Conservation (phyloP, 2,797 vertebrate species). For the Poeciliopsis presidionis region DNA sequence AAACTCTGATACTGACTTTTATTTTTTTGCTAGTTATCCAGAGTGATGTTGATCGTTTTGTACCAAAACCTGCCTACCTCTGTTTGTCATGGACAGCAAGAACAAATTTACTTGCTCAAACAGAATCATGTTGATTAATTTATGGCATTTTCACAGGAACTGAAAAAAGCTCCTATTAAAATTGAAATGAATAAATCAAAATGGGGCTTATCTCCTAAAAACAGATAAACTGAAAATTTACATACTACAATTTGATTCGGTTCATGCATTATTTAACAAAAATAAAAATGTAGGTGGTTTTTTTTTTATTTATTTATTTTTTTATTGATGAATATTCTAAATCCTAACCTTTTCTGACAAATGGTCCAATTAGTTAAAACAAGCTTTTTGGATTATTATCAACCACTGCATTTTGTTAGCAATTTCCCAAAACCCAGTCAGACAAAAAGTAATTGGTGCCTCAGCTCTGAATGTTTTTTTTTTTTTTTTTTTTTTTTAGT, state of each 20-base stretch:
- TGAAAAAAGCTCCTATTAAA: not conserved
- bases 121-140: not conserved
- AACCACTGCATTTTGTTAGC: not conserved
- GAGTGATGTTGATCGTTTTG: constrained; percentile 2
- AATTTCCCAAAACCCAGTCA: constrained; percentile 3
- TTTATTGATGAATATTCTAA: not conserved
- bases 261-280: not conserved
- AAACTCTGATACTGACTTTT: not conserved
- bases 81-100: not conserved
- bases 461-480: not conserved
- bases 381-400: not conserved
- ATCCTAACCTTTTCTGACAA: not conserved
- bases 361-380: not conserved
- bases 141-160: constrained; percentile 3
- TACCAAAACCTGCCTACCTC: not conserved
- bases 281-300: not conserved
- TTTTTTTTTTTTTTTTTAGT: not conserved
- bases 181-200: not conserved
- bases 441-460: not conserved
- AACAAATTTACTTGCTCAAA: constrained; percentile 7
- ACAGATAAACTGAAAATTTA: not conserved
- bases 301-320: not conserved
- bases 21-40: not conserved
- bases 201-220: not conserved
- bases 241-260: not conserved